A percentile compares a stretch with the other conserved stretches of the same genome.
These are phyloP conservation scores for Sturnus vulgaris DNA, from an alignment of 2,113 vertebrate species.

Conservation along the genomic window DNA sequence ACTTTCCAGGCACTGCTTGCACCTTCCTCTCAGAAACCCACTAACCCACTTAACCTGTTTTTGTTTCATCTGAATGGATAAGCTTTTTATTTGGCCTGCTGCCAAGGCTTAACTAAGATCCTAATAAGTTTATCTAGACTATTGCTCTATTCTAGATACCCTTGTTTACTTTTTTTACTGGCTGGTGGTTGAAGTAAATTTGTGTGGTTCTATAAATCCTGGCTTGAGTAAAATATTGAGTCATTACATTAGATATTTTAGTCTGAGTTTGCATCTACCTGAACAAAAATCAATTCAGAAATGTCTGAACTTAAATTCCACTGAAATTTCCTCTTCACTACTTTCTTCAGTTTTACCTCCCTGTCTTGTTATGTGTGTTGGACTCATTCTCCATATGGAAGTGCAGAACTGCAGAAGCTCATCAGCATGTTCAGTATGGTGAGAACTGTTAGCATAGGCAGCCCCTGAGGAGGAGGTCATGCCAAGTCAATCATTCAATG, in stretches of 20 bases:
- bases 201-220: neutral
- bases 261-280: neutral
- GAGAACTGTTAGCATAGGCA: neutral
- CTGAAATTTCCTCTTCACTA: neutral
- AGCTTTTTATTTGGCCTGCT: neutral
- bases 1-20: neutral
- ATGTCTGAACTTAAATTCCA: neutral
- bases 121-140: neutral
- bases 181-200: neutral
- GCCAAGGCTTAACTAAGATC: neutral
- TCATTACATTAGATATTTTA: neutral
- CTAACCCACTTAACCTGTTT: neutral
- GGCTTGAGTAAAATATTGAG: neutral
- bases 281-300: neutral
- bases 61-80: too few relatives aligned
- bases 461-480: neutral
- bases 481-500: neutral
- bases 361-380: neutral
- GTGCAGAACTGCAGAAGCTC: neutral
- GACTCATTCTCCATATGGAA: neutral
- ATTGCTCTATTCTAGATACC: neutral
- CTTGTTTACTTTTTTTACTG: neutral
- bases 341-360: neutral
- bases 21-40: neutral
- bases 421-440: neutral